These are phyloP conservation scores for Hetaerina titia DNA, from an alignment of 2,888 invertebrate species.

Conservation along the genomic window DNA sequence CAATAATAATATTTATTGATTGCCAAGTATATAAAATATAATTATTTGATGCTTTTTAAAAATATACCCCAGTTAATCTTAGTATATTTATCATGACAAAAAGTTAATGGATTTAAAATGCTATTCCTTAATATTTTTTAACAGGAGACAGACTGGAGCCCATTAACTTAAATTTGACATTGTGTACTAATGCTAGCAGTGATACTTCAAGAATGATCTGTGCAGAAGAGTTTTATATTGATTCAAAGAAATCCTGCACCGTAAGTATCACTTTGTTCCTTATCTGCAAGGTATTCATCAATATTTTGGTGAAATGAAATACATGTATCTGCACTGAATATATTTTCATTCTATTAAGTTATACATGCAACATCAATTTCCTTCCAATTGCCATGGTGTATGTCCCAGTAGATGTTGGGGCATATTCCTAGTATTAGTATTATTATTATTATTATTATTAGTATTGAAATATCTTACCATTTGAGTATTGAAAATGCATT, in stretches of 20 bases:
- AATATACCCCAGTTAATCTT: too few relatives aligned
- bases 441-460: too few relatives aligned
- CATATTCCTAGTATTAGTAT: too few relatives aligned
- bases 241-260: conserved; percentile 9
- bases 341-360: too few relatives aligned
- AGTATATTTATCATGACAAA: background rate
- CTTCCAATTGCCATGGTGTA: too few relatives aligned
- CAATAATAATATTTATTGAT: too few relatives aligned
- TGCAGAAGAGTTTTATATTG: background rate
- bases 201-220: conserved; percentile 8
- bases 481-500: too few relatives aligned
- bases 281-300: background rate
- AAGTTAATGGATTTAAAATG: background rate
- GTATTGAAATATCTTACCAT: too few relatives aligned
- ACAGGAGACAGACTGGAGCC: conserved; percentile 48
- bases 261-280: conserved; percentile 16
- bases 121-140: background rate
- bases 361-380: too few relatives aligned
- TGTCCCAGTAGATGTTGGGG: too few relatives aligned
- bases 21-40: too few relatives aligned
- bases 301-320: background rate
- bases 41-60: too few relatives aligned
- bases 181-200: conserved; percentile 15
- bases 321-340: background rate
- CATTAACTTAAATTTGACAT: background rate